These are phyloP conservation scores for Amblyteles armatorius DNA, from an alignment of 2,888 invertebrate species.

Conservation along the genomic window DNA sequence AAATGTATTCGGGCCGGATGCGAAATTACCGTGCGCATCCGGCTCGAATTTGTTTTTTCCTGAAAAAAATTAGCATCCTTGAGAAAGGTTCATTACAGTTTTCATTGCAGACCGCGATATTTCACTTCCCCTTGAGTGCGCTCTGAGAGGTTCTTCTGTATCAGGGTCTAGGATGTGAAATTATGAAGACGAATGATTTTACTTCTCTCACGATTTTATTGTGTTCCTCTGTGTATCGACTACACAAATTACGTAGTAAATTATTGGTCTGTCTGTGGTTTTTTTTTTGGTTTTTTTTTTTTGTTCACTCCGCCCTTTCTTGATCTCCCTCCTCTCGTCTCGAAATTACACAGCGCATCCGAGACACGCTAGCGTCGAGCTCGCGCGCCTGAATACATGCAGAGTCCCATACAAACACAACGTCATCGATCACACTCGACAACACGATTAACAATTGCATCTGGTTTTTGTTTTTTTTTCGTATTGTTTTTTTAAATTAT, in stretches of 20 bases:
- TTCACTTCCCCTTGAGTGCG: no score
- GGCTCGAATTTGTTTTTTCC: no score
- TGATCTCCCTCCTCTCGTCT: slow-evolving; percentile 31
- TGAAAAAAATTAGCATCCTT: no score
- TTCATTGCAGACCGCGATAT: no score
- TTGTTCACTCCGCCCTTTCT: slow-evolving; percentile 29
- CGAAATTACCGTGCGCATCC: no score
- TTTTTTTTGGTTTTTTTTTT: slow-evolving; percentile 55
- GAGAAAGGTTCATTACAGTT: no score
- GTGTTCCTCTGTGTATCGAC: slow-evolving; percentile 74
- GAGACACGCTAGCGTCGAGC: slow-evolving; percentile 32
- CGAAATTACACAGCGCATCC: slow-evolving; percentile 50
- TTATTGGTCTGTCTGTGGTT: slow-evolving; percentile 78
- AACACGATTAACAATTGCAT: slow-evolving; percentile 58
- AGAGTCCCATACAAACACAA: slow-evolving; percentile 45
- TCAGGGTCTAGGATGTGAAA: not conserved
- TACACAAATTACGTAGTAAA: slow-evolving; percentile 79
- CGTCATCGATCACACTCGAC: slow-evolving; percentile 49
- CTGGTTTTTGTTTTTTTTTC: slow-evolving; percentile 34
- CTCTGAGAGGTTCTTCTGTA: no score
- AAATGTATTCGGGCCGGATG: no score
- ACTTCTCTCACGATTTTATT: slow-evolving; percentile 76
- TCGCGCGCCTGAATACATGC: slow-evolving; percentile 46
- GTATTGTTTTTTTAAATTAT: not conserved
- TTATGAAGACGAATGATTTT: slow-evolving; percentile 20